Conservation (phyloP, 2,797 vertebrate species). For the Crypturellus tataupa region DNA sequence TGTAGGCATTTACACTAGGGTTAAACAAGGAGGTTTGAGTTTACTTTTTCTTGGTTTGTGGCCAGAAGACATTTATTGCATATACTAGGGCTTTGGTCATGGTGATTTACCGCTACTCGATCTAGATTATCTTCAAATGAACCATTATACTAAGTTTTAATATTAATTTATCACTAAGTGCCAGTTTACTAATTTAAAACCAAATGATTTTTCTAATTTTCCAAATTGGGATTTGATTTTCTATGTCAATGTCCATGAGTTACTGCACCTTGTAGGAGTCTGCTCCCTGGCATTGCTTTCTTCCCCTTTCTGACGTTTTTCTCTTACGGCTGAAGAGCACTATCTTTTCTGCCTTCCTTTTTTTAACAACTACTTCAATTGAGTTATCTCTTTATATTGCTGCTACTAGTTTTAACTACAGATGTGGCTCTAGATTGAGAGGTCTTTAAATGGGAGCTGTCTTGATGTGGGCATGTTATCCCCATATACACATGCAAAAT, state of each 20-base stretch:
- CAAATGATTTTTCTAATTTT: not conserved
- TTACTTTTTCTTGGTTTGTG: not conserved
- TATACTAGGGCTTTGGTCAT: not conserved
- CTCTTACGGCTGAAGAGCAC: not conserved
- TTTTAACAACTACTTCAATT: not conserved
- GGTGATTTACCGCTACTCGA: not conserved
- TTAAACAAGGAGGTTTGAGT: not conserved
- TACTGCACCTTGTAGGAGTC: not conserved
- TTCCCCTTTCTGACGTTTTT: not conserved
- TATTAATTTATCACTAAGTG: not conserved
- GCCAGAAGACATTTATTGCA: not conserved
- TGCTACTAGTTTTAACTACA: not conserved
- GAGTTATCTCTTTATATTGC: too few relatives aligned
- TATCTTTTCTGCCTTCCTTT: too few relatives aligned
- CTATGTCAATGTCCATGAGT: not conserved
- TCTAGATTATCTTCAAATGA: not conserved
- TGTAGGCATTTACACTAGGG: not conserved
- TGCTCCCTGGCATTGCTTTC: not conserved
- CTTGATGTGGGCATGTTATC: not conserved
- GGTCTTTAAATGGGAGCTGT: not conserved
- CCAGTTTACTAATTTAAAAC: not conserved
- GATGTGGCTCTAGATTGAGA: not conserved
- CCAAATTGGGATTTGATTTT: not conserved
- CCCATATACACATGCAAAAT: not conserved
- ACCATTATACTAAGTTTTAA: not conserved